Percentiles rank a stretch among this genome's conserved stretches.
These are phyloP conservation scores for Serripes groenlandicus DNA, from an alignment of 2,888 invertebrate species.

Conservation along the genomic window DNA sequence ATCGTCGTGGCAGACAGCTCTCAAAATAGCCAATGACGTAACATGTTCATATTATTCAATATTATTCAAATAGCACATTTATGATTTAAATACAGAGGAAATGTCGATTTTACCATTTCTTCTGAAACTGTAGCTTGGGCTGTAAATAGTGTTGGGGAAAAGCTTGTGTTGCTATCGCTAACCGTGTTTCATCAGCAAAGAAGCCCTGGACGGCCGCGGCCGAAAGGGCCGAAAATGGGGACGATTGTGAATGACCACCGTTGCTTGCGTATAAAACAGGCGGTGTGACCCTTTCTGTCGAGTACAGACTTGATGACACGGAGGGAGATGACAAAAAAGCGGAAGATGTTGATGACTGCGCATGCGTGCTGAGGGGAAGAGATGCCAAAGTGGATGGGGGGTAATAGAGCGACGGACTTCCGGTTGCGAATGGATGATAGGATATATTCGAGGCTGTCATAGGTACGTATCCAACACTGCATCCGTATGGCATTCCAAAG, in stretches of 20 bases:
- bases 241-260: not conserved
- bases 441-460: conserved; percentile 74
- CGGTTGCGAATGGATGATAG: conserved; percentile 60
- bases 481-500: conserved; percentile 31
- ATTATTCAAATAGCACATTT: not conserved
- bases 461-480: conserved; percentile 73
- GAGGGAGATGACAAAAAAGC: not conserved
- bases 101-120: conserved; percentile 21
- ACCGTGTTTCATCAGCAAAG: conserved; percentile 42
- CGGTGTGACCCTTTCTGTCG: not conserved
- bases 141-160: conserved; percentile 48
- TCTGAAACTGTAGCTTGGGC: conserved; percentile 37
- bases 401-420: conserved; percentile 28
- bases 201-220: conserved; percentile 37
- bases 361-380: not conserved
- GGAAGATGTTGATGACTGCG: conserved; percentile 5
- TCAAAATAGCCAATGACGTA: not conserved
- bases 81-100: not conserved
- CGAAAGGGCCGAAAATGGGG: conserved; percentile 6
- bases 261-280: not conserved
- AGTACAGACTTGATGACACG: not conserved
- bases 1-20: not conserved
- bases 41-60: not conserved
- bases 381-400: conserved; percentile 27
- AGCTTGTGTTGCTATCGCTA: conserved; percentile 31